Conservation (phyloP, 2,113 vertebrate species). For the Calyptomena viridis region DNA sequence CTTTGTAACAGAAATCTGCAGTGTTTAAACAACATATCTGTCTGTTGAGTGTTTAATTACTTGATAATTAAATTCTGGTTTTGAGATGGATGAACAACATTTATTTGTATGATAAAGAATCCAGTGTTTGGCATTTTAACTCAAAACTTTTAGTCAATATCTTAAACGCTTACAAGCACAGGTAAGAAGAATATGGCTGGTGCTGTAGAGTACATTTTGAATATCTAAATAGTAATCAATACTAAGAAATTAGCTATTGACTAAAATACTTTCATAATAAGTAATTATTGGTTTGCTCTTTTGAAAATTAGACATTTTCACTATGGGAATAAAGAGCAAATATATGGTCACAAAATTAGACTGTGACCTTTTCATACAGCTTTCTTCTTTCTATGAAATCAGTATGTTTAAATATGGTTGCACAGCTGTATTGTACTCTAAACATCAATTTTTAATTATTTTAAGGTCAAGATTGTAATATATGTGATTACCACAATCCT, state of each 20-base stretch:
- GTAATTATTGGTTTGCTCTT: conserved; percentile 97
- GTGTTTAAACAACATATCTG: neutral
- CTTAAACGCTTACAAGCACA: conserved; percentile 84
- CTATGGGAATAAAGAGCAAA: conserved; percentile 83
- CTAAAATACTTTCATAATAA: conserved; percentile 92
- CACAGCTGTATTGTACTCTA: conserved; percentile 72
- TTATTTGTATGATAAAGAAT: conserved; percentile 84
- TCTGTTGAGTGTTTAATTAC: conserved; percentile 6
- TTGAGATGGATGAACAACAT: conserved; percentile 28
- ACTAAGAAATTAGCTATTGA: conserved; percentile 97
- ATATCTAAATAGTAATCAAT: conserved; percentile 94
- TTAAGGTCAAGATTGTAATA: conserved; percentile 79
- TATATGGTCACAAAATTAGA: conserved; percentile 77
- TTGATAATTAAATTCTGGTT: conserved; percentile 43
- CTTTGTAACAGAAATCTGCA: neutral
- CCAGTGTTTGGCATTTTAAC: conserved; percentile 89
- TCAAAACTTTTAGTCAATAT: conserved; percentile 82
- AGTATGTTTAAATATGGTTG: conserved; percentile 79
- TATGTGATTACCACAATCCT: conserved; percentile 64
- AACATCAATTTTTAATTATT: conserved; percentile 87
- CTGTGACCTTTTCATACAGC: conserved; percentile 74
- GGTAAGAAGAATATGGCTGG: conserved; percentile 78
- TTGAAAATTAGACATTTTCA: conserved; percentile 89
- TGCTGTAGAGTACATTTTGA: conserved; percentile 86
- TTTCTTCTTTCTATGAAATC: conserved; percentile 73